Conservation (phyloP, 2,888 invertebrate species). For the Sarcophaga caerulescens region DNA sequence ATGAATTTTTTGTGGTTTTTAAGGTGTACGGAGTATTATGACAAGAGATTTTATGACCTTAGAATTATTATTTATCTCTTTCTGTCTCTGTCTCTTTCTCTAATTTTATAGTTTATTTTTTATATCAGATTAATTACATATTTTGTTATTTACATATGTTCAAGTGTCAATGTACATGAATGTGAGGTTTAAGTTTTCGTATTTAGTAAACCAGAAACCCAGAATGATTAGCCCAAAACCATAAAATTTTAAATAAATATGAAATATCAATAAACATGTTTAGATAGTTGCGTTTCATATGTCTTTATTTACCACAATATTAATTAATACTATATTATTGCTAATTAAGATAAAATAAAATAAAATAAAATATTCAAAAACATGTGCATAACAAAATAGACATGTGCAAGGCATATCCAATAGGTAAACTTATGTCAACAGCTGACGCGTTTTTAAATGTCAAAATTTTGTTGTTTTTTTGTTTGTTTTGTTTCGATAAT, state of each 20-base stretch:
- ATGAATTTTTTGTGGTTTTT: conserved; percentile 37
- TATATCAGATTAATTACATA: no score
- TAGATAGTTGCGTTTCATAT: no score
- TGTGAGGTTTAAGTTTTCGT: neutral
- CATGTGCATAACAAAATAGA: neutral
- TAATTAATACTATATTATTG: neutral
- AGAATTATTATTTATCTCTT: neutral
- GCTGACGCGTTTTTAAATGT: no score
- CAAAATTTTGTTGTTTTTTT: no score
- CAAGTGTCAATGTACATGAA: neutral
- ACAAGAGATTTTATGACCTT: neutral
- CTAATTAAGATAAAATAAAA: neutral
- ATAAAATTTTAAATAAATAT: neutral
- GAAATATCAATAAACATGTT: neutral
- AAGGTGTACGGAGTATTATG: neutral
- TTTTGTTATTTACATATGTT: no score
- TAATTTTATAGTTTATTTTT: neutral
- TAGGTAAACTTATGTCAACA: no score
- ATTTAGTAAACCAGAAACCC: neutral
- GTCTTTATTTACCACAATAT: no score
- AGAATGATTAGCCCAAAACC: neutral
- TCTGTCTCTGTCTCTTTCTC: neutral
- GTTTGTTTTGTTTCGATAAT: no score
- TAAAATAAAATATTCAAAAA: neutral
- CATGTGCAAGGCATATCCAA: no score